Evolutionary conservation across 2,888 invertebrate genomes (phyloP).

Genomic region (Callyntrura guangdongensis): DNA sequence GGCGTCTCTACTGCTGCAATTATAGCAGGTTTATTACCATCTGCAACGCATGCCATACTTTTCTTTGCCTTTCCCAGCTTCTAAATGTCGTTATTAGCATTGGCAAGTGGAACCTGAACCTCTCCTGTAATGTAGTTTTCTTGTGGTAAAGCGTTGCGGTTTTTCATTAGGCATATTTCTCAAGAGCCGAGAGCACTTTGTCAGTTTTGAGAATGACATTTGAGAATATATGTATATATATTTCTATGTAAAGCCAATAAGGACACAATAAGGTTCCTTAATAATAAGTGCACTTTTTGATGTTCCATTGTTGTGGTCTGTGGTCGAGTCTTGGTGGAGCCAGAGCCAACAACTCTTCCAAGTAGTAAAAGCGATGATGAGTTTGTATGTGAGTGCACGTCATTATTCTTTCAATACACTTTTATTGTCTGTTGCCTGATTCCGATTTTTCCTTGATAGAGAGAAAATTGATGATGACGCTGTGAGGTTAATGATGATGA

Average conservation of each 20-base stretch:
- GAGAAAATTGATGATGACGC: constrained; percentile 71
- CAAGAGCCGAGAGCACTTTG: no score
- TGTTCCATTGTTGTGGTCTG: constrained; percentile 64
- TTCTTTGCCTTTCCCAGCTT: no score
- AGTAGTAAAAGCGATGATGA: constrained; percentile 48
- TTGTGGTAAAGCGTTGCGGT: no score
- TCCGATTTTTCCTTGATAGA: constrained; percentile 71
- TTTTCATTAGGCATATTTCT: no score
- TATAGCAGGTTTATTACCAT: no score
- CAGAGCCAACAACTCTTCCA: neutral
- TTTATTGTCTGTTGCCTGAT: constrained; percentile 68
- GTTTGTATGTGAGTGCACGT: constrained; percentile 38
- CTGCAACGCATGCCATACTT: no score
- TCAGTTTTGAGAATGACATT: neutral
- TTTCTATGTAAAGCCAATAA: neutral
- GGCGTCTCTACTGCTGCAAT: no score
- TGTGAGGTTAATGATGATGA: constrained; percentile 78
- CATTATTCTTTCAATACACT: constrained; percentile 61
- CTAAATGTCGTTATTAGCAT: no score
- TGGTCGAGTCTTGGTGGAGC: constrained; percentile 62
- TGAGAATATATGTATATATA: neutral
- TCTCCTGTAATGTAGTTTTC: no score
- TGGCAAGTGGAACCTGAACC: no score
- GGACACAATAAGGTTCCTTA: neutral
- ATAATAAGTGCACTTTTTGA: constrained; percentile 15